These are phyloP conservation scores for Noctua janthina DNA, from an alignment of 2,888 invertebrate genomes.

Conservation along the genomic window DNA sequence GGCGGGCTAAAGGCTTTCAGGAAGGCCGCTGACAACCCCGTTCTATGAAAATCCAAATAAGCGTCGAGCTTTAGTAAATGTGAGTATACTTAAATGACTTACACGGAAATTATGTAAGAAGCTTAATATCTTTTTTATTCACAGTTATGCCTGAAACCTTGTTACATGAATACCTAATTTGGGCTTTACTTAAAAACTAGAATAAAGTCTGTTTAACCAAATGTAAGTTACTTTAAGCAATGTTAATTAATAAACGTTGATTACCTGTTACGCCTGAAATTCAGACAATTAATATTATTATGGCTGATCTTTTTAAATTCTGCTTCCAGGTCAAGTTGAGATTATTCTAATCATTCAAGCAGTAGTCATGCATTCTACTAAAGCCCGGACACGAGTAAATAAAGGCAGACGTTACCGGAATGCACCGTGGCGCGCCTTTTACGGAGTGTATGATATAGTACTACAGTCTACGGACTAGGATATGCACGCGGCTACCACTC, in stretches of 20 bases:
- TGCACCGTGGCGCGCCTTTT: conserved; percentile 1
- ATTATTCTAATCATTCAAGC: background rate
- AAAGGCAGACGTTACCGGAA: conserved; percentile 15
- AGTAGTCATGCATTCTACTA: background rate
- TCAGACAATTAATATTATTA: background rate
- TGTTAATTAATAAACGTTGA: background rate
- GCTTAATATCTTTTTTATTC: background rate
- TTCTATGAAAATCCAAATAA: background rate
- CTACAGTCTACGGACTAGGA: background rate
- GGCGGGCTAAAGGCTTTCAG: conserved; percentile 79
- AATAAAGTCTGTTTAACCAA: background rate
- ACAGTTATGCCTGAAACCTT: background rate
- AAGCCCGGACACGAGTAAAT: background rate
- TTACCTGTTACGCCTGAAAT: background rate
- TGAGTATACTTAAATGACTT: background rate
- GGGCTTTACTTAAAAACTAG: background rate
- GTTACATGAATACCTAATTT: background rate
- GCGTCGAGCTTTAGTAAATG: background rate
- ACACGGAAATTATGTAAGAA: background rate
- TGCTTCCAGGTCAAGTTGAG: background rate
- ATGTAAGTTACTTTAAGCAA: background rate
- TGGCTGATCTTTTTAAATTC: background rate
- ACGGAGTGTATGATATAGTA: conserved; percentile 3
- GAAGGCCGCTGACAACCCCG: conserved; percentile 72
- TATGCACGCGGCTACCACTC: conserved; percentile 34